A percentile compares a stretch with the other conserved stretches of the same genome.
These are phyloP conservation scores for Metridium senile DNA, from an alignment of 92 coral and sea anemone species.

Conservation along the genomic window DNA sequence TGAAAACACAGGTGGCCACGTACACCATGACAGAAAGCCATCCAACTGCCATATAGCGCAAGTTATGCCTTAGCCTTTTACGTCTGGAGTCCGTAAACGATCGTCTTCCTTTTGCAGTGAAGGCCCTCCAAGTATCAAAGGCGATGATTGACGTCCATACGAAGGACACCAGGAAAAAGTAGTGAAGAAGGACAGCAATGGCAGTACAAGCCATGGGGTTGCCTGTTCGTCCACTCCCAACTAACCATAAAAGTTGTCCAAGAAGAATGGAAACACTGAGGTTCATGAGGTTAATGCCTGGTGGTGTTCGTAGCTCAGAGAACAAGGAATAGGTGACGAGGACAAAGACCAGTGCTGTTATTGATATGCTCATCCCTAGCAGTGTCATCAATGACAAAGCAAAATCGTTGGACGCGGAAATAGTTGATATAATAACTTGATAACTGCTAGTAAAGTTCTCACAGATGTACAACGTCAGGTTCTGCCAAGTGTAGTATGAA, in stretches of 20 bases:
- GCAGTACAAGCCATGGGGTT: slow-evolving; percentile 37
- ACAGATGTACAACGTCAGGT: slow-evolving; percentile 48
- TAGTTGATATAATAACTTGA: not conserved
- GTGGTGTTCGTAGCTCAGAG: slow-evolving; percentile 66
- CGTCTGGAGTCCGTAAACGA: slow-evolving; percentile 27
- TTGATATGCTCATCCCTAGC: slow-evolving; percentile 37
- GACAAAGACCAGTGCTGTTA: slow-evolving; percentile 27
- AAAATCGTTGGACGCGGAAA: slow-evolving; percentile 1
- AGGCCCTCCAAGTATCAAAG: slow-evolving; percentile 66
- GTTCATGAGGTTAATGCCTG: slow-evolving; percentile 63
- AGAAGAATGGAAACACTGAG: slow-evolving; percentile 41
- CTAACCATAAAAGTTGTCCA: slow-evolving; percentile 49
- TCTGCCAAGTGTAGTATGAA: slow-evolving; percentile 18
- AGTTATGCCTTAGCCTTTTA: slow-evolving; percentile 9
- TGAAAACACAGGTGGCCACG: slow-evolving; percentile 35
- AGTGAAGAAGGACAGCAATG: slow-evolving; percentile 52
- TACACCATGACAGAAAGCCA: slow-evolving; percentile 58
- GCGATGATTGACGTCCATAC: slow-evolving; percentile 71
- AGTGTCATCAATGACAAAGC: slow-evolving; percentile 10
- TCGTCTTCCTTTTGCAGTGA: slow-evolving; percentile 26
- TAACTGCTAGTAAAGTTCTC: slow-evolving; percentile 26
- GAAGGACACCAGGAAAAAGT: slow-evolving; percentile 52
- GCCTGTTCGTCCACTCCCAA: slow-evolving; percentile 39
- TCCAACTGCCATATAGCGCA: slow-evolving; percentile 64
- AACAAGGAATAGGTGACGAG: slow-evolving; percentile 61